Base-by-base conservation (phyloP, 1,140 invertebrate genomes). In the Eueides isabella region DNA sequence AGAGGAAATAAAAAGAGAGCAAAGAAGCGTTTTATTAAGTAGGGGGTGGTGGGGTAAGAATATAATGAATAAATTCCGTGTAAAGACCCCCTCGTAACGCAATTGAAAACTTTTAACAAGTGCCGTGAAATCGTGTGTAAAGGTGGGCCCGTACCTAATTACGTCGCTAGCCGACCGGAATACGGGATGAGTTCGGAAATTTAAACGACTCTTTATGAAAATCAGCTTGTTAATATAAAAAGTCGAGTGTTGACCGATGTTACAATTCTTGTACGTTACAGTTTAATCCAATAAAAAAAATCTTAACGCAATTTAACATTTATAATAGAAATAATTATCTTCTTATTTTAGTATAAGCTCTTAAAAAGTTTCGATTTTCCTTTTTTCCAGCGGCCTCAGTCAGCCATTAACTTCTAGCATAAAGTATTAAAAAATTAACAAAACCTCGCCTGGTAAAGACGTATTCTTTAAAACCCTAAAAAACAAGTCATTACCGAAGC, bases 91-190 rank as follows among this genome's bases (percentile, higher is more conserved):
- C 81, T 86, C 80, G 78, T 92, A 92, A 93, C 85, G 91, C 90
- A 93, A 93, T 93, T 93, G 91, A 92, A 92, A 93, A 93, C 91
- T 93, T 93, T 92, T 92, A 92, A 92, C 90, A 90, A 92, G 91
- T 91, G 88, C 85, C 85, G 85, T 87, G 89, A 91, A 93, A 91
- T 92, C 91, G 91, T 90, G 89, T 92, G 91, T 91, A 87, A 93
- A 93, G 90, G 90, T 92, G 85, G 87, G 81, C 80, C 83, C 78
- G 80, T 80, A 85, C 85, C 86, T 91, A 91, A 93, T 92, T 93
- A 92, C 77, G 83, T 68, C 73, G 79, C 73, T 81, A 82, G 83
- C 80, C 80, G 84, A 71, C 82, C 80, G 73, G 90, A 91, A 92
- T 90, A 88, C 88, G 65, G 61, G 85, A 92, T 91, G 85, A 92